Conservation (phyloP, 2,888 invertebrate species). For the Noctua comes region DNA sequence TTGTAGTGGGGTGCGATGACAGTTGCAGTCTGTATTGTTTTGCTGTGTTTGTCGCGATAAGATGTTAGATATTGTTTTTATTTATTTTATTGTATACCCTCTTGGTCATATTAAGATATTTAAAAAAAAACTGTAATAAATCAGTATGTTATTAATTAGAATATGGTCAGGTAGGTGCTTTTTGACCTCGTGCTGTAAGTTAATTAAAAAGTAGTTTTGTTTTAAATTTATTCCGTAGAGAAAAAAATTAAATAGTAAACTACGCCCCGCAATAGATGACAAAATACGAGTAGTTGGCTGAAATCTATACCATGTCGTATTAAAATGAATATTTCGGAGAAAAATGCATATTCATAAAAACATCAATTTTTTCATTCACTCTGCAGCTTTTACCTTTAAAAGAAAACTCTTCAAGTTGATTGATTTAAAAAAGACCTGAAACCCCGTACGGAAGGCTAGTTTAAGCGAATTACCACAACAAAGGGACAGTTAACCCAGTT, state of each 20-base stretch:
- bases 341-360: not conserved
- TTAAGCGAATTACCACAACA: slow-evolving; percentile 47
- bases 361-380: not conserved
- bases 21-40: slow-evolving; percentile 6
- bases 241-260: not conserved
- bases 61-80: not conserved
- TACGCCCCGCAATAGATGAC: not conserved
- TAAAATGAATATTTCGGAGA: not conserved
- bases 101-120: not conserved
- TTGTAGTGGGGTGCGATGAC: slow-evolving; percentile 8
- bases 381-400: not conserved
- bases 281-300: not conserved
- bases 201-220: not conserved
- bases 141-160: not conserved
- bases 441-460: not conserved
- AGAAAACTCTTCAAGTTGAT: not conserved
- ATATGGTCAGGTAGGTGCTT: not conserved
- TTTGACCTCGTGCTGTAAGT: not conserved
- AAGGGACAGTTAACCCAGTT: slow-evolving; percentile 44
- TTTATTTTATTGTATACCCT: not conserved
- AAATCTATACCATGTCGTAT: not conserved
- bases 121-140: not conserved
- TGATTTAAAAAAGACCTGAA: slow-evolving; percentile 3
- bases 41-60: not conserved
- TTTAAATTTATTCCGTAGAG: not conserved